phyloP scores from a whole-genome alignment of 2,113 vertebrate species.

The Daubentonia madagascariensis region DNA sequence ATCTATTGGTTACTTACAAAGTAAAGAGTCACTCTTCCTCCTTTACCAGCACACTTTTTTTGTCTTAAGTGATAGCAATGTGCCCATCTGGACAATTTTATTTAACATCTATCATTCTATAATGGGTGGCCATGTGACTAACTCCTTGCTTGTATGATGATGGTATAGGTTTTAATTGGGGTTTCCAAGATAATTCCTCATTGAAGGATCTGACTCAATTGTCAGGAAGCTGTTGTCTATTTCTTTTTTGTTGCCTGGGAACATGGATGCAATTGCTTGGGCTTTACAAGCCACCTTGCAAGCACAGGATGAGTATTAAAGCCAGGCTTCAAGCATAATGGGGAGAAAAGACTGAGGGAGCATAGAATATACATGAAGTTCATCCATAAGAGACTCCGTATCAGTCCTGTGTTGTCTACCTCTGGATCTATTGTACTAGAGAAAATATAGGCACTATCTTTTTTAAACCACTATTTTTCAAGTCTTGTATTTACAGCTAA shows the following conservation, averaged over 20 bases:
- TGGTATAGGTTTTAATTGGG: neutral
- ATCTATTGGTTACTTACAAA: neutral
- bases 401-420: neutral
- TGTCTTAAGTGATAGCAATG: neutral
- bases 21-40: neutral
- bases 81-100: neutral
- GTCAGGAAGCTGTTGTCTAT: neutral
- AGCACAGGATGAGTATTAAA: neutral
- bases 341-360: neutral
- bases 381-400: neutral
- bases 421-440: neutral
- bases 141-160: neutral
- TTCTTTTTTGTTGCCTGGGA: neutral
- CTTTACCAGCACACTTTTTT: neutral
- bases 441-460: neutral
- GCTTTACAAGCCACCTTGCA: neutral
- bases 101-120: neutral
- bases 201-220: neutral
- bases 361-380: neutral
- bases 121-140: neutral
- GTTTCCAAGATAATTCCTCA: neutral
- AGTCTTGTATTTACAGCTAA: neutral
- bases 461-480: neutral
- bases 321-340: neutral
- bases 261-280: neutral